Percentiles rank a stretch among this genome's conserved stretches.
Conservation (phyloP, 2,888 invertebrate species). For the Caenorhabditis sp. region DNA sequence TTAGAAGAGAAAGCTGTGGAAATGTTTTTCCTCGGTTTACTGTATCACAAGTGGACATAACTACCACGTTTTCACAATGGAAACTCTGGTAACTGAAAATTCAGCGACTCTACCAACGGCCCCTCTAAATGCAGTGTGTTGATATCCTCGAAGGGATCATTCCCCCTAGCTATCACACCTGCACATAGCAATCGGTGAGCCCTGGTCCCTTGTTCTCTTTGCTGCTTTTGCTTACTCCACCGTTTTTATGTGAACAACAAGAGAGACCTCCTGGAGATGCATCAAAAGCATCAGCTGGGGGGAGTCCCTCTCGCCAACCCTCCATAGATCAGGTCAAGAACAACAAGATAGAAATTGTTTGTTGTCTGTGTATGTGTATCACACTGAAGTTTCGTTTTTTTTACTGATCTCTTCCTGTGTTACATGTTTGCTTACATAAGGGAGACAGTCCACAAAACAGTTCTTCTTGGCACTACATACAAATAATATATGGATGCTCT, state of each 20-base stretch:
- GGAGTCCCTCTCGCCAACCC: neutral
- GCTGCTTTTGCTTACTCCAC: neutral
- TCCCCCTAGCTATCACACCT: neutral
- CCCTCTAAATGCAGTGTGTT: too few species aligned
- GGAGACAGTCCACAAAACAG: constrained; percentile 1
- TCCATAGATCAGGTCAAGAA: constrained; percentile 19
- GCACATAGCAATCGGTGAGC: constrained; percentile 12
- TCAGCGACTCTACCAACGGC: too few species aligned
- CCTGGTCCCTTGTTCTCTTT: constrained; percentile 24
- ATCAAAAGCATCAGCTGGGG: constrained; percentile 10
- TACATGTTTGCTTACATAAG: constrained; percentile 7
- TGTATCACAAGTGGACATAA: too few species aligned
- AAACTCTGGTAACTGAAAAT: too few species aligned
- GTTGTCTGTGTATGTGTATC: neutral
- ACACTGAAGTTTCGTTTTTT: neutral
- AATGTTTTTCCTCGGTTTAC: too few species aligned
- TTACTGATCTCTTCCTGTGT: constrained; percentile 9
- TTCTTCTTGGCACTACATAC: too few species aligned
- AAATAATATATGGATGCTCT: too few species aligned
- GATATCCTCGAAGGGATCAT: neutral
- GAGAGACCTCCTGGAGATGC: neutral
- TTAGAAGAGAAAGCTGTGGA: too few species aligned
- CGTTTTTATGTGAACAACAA: neutral
- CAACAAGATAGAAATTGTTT: neutral
- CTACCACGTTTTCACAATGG: too few species aligned